phyloP scores from a whole-genome alignment of 1,140 invertebrate species.

The Scylla paramamosain region DNA sequence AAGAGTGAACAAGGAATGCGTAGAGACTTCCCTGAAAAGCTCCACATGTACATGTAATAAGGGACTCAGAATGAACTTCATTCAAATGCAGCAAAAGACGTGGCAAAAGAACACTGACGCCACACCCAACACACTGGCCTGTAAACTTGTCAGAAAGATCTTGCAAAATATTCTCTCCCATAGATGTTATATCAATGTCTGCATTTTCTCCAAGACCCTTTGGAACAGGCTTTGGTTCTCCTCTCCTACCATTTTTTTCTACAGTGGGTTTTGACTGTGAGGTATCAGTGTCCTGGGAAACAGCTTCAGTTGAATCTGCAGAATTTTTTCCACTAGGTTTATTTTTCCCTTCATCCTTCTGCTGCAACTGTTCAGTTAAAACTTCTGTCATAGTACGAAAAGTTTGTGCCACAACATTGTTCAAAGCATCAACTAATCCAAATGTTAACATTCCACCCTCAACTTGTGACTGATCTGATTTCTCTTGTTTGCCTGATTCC shows the following conservation, averaged over 20 bases:
- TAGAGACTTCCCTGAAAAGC: constrained; percentile 72
- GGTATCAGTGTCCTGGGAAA: neutral
- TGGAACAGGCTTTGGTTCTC: constrained; percentile 61
- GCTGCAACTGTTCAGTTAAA: constrained; percentile 57
- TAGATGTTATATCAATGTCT: constrained; percentile 70
- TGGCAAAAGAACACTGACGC: constrained; percentile 74
- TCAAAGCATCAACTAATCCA: constrained; percentile 71
- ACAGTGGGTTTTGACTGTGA: neutral
- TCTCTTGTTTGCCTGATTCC: constrained; percentile 25
- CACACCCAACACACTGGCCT: constrained; percentile 75
- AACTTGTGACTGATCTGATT: constrained; percentile 15
- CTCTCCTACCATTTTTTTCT: constrained; percentile 4
- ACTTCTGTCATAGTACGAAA: constrained; percentile 65
- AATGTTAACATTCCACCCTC: constrained; percentile 66
- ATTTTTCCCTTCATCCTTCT: constrained; percentile 44
- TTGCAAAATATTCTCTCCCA: constrained; percentile 76
- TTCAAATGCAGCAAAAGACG: constrained; percentile 60
- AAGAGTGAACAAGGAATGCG: constrained; percentile 75
- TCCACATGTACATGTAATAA: constrained; percentile 75
- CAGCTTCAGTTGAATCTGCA: neutral
- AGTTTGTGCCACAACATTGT: constrained; percentile 69
- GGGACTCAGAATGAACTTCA: constrained; percentile 68
- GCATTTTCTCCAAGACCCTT: constrained; percentile 77
- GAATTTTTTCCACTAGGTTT: constrained; percentile 28
- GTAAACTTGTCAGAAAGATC: constrained; percentile 76